Percentiles rank a stretch among this genome's conserved stretches.
Evolutionary conservation across 2,888 invertebrate species (phyloP).

Genomic region (Caenorhabditis uteleia): DNA sequence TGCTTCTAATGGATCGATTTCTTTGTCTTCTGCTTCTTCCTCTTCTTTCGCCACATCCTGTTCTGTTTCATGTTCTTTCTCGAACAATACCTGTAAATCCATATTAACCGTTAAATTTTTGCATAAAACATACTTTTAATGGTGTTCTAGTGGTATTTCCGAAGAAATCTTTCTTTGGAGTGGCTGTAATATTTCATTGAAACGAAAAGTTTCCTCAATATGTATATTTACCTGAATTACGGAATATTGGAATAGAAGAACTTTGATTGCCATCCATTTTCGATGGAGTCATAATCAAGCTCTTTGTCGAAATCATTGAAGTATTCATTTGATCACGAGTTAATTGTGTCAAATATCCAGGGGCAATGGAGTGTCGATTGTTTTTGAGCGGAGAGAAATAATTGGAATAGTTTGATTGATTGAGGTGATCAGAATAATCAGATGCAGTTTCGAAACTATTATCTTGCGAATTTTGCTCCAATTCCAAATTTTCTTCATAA

Average conservation of each 20-base stretch:
- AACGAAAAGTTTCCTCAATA: neutral
- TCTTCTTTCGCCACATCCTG: conserved; percentile 1
- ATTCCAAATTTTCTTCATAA: neutral
- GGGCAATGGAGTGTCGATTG: conserved; percentile 18
- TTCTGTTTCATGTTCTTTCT: neutral
- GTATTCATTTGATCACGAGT: conserved; percentile 16
- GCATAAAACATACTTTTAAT: neutral
- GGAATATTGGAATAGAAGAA: too few species aligned
- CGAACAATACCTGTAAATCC: neutral
- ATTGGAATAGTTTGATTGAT: conserved; percentile 12
- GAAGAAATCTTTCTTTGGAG: neutral
- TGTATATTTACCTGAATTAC: neutral
- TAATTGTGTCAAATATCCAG: conserved; percentile 8
- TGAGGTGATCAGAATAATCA: conserved; percentile 2
- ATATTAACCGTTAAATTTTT: neutral
- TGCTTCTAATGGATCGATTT: conserved; percentile 22
- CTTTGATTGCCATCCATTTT: neutral
- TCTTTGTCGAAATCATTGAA: conserved; percentile 19
- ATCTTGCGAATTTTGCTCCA: conserved; percentile 1
- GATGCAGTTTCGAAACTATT: conserved; percentile 15
- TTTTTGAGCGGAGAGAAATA: conserved; percentile 35
- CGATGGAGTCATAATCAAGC: conserved; percentile 19
- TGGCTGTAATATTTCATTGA: neutral
- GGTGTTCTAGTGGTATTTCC: neutral
- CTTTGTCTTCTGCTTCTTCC: conserved; percentile 22